Percentiles rank a stretch among this genome's conserved stretches.
Conservation (phyloP, 1,140 invertebrate genomes). For the Olivierus martensii region DNA sequence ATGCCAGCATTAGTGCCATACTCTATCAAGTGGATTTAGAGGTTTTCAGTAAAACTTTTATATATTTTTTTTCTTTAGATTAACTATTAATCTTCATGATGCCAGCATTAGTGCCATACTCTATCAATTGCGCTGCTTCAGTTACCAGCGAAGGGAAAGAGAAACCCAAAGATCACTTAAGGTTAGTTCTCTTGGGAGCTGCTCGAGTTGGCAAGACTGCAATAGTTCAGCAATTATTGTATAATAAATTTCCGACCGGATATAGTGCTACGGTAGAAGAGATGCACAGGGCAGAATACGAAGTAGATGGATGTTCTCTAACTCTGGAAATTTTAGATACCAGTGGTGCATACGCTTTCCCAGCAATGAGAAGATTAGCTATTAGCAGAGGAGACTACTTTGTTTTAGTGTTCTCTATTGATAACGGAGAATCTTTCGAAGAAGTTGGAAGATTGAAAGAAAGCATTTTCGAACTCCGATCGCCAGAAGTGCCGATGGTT, state of each 20-base stretch:
- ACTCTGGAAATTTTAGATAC: constrained; percentile 67
- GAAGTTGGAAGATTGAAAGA: constrained; percentile 49
- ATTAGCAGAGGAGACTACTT: constrained; percentile 57
- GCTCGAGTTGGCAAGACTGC: constrained; percentile 84
- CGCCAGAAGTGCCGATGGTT: constrained; percentile 59
- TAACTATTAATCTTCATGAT: too few relatives aligned
- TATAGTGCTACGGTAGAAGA: constrained; percentile 85
- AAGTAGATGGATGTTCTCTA: constrained; percentile 35
- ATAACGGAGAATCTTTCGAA: constrained; percentile 18
- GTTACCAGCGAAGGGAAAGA: too few relatives aligned
- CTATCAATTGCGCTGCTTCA: too few relatives aligned
- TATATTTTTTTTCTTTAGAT: too few relatives aligned
- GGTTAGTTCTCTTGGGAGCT: constrained; percentile 77
- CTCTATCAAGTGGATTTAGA: too few relatives aligned
- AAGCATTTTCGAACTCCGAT: constrained; percentile 62
- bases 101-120: too few relatives aligned
- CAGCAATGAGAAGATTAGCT: constrained; percentile 69
- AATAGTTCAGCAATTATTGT: constrained; percentile 80
- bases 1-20: too few relatives aligned
- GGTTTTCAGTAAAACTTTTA: too few relatives aligned
- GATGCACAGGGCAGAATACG: constrained; percentile 78
- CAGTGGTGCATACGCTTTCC: constrained; percentile 78
- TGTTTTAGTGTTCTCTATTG: constrained; percentile 18
- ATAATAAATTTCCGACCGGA: constrained; percentile 61
- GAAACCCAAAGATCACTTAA: constrained; percentile 44